These are phyloP conservation scores for Penaeus vannamei DNA, from an alignment of 1,140 invertebrate genomes.

Conservation along the genomic window DNA sequence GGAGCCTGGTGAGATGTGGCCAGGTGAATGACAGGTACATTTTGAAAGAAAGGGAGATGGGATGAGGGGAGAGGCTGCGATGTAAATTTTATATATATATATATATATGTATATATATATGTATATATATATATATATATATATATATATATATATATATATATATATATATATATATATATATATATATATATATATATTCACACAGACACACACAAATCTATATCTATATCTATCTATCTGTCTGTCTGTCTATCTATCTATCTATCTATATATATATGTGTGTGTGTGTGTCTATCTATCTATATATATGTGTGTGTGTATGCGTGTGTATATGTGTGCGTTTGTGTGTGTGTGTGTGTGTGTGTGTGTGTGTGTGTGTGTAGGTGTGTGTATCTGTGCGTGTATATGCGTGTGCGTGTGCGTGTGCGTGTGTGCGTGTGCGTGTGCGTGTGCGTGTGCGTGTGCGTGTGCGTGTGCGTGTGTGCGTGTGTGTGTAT, in stretches of 20 bases:
- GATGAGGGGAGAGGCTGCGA: neutral
- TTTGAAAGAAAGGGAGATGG: no score
- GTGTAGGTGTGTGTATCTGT: no score
- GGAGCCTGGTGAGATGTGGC: no score
- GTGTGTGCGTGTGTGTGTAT: no score
- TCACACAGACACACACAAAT: neutral
- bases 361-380: no score
- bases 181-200: slow-evolving; percentile 32
- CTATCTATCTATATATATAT: slow-evolving; percentile 3
- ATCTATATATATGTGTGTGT: neutral
- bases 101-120: slow-evolving; percentile 22
- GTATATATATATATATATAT: slow-evolving; percentile 19
- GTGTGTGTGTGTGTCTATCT: neutral
- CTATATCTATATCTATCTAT: slow-evolving; percentile 11
- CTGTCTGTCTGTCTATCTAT: slow-evolving; percentile 1
- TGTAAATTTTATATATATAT: neutral
- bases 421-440: no score
- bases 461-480: no score
- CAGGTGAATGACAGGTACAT: no score
- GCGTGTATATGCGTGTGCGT: no score
- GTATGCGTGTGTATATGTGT: no score
- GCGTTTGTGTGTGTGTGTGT: no score
- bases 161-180: neutral
- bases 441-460: no score
- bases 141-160: slow-evolving; percentile 16